Conservation (phyloP, 2,888 invertebrate genomes). For the Halictus ligatus region DNA sequence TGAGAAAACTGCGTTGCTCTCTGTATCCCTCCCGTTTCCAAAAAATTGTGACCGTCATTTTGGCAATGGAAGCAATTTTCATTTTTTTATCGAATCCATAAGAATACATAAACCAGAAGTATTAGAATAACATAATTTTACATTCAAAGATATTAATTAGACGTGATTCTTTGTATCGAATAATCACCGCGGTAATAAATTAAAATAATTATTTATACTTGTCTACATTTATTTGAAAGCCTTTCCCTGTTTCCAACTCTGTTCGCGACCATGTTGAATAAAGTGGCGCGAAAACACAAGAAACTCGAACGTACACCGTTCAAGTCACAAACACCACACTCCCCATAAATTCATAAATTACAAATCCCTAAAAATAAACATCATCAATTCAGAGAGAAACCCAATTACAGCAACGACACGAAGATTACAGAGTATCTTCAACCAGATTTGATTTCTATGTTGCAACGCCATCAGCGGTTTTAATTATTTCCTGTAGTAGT, state of each 20-base stretch:
- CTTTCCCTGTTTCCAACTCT: not conserved
- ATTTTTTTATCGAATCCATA: no score
- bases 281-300: no score
- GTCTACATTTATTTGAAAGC: not conserved
- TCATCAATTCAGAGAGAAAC: not conserved
- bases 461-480: not conserved
- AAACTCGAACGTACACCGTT: not conserved
- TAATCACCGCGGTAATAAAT: no score
- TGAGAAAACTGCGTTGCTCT: conserved; percentile 32
- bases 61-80: no score
- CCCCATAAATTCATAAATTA: not conserved
- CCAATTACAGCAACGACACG: not conserved
- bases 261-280: not conserved
- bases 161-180: no score
- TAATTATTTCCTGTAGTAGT: not conserved
- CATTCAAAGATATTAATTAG: no score
- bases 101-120: no score
- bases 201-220: no score
- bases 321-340: not conserved
- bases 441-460: not conserved
- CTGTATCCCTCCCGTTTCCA: not conserved
- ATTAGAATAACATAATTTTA: no score
- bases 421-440: not conserved
- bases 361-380: not conserved
- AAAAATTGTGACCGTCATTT: no score